Conservation (phyloP, 2,797 vertebrate genomes). For the Phalloptychus januarius region DNA sequence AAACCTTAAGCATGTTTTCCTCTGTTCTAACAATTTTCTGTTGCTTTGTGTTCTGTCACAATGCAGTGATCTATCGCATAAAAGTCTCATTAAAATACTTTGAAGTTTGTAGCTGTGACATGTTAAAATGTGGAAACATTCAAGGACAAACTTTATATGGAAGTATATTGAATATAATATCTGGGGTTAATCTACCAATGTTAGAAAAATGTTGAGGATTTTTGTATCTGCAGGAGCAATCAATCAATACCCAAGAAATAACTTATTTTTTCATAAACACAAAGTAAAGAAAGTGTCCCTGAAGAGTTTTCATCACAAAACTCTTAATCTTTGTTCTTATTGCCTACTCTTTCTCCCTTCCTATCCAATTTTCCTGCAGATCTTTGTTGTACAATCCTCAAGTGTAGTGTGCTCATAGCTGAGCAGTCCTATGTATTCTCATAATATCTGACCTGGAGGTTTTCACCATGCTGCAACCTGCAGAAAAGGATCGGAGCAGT, state of each 20-base stretch:
- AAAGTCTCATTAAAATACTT: neutral
- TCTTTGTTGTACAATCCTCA: constrained; percentile 43
- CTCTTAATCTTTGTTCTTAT: constrained; percentile 18
- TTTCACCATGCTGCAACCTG: constrained; percentile 30
- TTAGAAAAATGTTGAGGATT: neutral
- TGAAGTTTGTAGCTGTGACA: neutral
- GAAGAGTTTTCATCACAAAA: constrained; percentile 31
- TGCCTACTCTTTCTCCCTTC: constrained; percentile 15
- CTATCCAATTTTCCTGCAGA: constrained; percentile 23
- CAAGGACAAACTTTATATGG: neutral
- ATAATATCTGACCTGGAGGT: constrained; percentile 48
- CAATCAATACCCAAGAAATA: neutral
- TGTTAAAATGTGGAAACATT: neutral
- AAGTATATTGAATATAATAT: neutral
- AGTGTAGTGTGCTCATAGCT: constrained; percentile 37
- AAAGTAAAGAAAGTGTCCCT: constrained; percentile 14
- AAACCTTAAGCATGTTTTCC: neutral
- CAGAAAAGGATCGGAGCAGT: constrained; percentile 21
- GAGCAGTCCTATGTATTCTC: constrained; percentile 39
- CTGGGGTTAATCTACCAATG: neutral
- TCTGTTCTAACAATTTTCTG: neutral
- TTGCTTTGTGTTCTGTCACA: neutral
- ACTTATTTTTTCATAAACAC: constrained; percentile 11
- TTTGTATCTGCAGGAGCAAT: neutral
- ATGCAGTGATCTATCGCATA: neutral